Evolutionary conservation across 1,140 invertebrate genomes (phyloP).

Genomic region (Aphelinus atriplicis): DNA sequence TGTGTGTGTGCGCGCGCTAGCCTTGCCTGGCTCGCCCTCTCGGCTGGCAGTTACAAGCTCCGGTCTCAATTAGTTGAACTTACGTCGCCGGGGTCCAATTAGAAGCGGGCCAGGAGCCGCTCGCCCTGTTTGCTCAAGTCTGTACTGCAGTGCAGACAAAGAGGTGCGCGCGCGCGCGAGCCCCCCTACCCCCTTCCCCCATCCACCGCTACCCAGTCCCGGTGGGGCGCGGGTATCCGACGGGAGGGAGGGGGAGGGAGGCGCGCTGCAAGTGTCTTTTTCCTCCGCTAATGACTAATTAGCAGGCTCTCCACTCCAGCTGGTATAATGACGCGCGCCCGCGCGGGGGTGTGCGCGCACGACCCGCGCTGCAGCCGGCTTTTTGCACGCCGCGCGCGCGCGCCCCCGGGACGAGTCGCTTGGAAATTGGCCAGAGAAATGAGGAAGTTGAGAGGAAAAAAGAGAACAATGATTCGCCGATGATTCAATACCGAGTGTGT

Average conservation of each 20-base stretch:
- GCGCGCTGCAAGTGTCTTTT: slow-evolving; percentile 61
- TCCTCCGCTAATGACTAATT: slow-evolving; percentile 67
- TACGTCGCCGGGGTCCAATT: slow-evolving; percentile 67
- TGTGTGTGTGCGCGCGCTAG: neutral
- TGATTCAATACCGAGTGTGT: neutral
- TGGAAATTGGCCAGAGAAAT: too few relatives aligned
- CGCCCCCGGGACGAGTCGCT: too few relatives aligned
- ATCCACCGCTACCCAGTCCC: slow-evolving; percentile 42
- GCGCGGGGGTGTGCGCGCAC: slow-evolving; percentile 29
- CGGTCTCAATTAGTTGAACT: slow-evolving; percentile 68
- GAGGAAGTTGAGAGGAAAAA: too few relatives aligned
- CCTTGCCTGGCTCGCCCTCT: slow-evolving; percentile 25
- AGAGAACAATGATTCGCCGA: too few relatives aligned
- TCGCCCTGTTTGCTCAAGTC: slow-evolving; percentile 64
- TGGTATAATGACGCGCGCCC: slow-evolving; percentile 61
- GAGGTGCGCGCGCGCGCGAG: slow-evolving; percentile 44
- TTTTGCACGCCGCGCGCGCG: too few relatives aligned
- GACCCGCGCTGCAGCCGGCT: too few relatives aligned
- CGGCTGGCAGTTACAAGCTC: slow-evolving; percentile 56
- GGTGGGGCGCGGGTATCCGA: slow-evolving; percentile 25
- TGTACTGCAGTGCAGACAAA: slow-evolving; percentile 45
- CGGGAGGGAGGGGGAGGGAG: slow-evolving; percentile 34
- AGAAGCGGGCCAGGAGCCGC: slow-evolving; percentile 64
- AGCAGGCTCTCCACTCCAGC: slow-evolving; percentile 60
- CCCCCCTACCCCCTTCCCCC: neutral